Evolutionary conservation across 2,797 vertebrate genomes (phyloP), one percentile per base, ranked within the genome.

Genomic region (Sciurus carolinensis): DNA sequence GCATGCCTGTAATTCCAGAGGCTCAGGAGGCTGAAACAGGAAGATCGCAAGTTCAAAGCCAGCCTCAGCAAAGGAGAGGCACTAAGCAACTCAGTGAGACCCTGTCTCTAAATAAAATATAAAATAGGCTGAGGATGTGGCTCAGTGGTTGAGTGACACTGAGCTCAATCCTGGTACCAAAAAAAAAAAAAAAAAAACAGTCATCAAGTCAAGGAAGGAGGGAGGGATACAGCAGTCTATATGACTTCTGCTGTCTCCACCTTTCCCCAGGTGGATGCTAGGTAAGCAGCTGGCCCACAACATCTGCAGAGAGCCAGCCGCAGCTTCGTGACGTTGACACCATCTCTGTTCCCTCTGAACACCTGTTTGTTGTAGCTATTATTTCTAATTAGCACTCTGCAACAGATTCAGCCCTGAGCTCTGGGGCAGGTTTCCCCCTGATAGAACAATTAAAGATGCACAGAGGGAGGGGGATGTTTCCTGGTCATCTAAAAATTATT

Each of bases 351-450:
- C 93, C 96, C 82, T 96, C 93, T 90, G 95, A 97, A 98, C 97
- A 98, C 97, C 95, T 97, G 96, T 97, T 97, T 98, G 96, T 95
- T 97, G 97, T 94, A 92, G 97, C 97, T 97, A 81, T 97, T 97
- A 97, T 96, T 98, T 97, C 98, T 98, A 97, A 98, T 98, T 97
- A 98, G 98, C 95, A 96, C 96, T 98, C 97, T 96, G 97, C 93
- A 88, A 96, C 96, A 95, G 94, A 96, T 96, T 94, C 95, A 94
- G 94, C 80, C 97, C 97, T 94, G 94, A 95, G 97, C 94, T 95
- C 95, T 96, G 95, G 97, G 97, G 97, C 97, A 92, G 96, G 87
- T 87, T 97, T 96, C 92, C 96, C 97, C 97, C 97, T 94, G 96
- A 98, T 57, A 59, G 97, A 97, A 98, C 97, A 98, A 98, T 98